phyloP scores from a whole-genome alignment of 2,113 vertebrate genomes.

The Gopherus flavomarginatus region DNA sequence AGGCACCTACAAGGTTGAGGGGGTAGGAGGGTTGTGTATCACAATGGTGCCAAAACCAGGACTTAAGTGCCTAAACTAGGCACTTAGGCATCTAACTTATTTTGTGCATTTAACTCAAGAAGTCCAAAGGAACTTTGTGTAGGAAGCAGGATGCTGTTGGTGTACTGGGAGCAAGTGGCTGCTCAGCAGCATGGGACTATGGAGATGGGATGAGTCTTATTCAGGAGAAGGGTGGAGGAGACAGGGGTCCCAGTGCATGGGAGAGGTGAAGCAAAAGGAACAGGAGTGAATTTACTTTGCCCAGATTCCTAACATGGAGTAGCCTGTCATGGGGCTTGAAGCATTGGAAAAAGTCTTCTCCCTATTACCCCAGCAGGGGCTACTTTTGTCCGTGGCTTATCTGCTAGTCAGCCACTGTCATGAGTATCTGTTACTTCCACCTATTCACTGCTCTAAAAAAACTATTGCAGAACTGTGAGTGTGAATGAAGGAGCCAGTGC shows the following conservation, averaged over 20 bases:
- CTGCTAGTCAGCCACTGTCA: constrained; percentile 94
- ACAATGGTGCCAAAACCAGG: too few species aligned
- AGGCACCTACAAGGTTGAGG: too few species aligned
- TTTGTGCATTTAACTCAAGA: too few species aligned
- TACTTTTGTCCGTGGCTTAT: constrained; percentile 98
- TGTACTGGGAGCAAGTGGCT: neutral
- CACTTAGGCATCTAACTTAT: too few species aligned
- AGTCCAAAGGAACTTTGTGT: neutral
- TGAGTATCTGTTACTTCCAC: constrained; percentile 97
- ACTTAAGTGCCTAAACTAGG: neutral
- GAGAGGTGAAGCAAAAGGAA: neutral
- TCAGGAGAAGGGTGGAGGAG: neutral
- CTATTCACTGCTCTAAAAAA: constrained; percentile 74
- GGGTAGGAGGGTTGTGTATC: too few species aligned
- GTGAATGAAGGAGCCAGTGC: too few species aligned
- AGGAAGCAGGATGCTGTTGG: neutral
- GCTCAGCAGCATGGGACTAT: neutral
- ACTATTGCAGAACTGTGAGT: too few species aligned
- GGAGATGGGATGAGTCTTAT: neutral
- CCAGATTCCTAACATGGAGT: neutral
- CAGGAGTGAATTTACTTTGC: neutral
- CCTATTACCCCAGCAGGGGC: constrained; percentile 92
- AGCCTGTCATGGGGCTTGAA: too few species aligned
- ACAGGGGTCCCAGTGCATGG: neutral
- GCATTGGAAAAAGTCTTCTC: neutral